A percentile compares a stretch with the other conserved stretches of the same genome.
Conservation (phyloP, 1,140 invertebrate genomes). For the Diploscapter pachys region DNA sequence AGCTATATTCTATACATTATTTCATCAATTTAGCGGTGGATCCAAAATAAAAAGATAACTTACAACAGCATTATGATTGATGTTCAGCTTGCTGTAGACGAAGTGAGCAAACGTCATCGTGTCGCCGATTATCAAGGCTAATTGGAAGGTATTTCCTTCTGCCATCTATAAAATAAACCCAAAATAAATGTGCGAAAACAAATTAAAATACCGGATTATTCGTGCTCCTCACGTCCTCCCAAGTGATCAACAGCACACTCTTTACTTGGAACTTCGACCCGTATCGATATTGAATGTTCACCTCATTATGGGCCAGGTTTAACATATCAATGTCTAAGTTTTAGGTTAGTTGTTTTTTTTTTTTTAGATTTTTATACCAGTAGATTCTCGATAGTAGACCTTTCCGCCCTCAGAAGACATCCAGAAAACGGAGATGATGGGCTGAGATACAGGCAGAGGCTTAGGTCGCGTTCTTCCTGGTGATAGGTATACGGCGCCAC, state of each 20-base stretch:
- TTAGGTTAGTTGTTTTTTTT: neutral
- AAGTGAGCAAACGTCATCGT: constrained; percentile 35
- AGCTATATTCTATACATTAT: too few relatives aligned
- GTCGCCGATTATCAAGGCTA: constrained; percentile 36
- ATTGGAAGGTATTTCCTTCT: constrained; percentile 34
- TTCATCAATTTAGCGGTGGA: too few relatives aligned
- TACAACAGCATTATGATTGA: constrained; percentile 26
- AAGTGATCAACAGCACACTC: constrained; percentile 34
- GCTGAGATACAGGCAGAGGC: constrained; percentile 23
- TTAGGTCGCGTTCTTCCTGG: constrained; percentile 12
- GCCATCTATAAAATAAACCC: constrained; percentile 24
- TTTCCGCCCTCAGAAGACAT: constrained; percentile 21
- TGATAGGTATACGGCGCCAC: constrained; percentile 25
- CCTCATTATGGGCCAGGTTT: constrained; percentile 39
- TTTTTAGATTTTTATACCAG: constrained; percentile 8
- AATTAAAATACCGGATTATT: neutral
- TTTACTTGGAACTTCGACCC: constrained; percentile 25
- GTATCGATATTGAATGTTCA: constrained; percentile 41
- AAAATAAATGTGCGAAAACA: too few relatives aligned
- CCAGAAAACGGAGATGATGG: constrained; percentile 35
- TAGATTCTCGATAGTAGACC: constrained; percentile 31
- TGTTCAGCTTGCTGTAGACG: constrained; percentile 34
- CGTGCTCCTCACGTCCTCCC: constrained; percentile 19
- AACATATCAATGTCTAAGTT: constrained; percentile 38
- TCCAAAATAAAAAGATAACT: constrained; percentile 1